Percentiles rank a stretch among this genome's conserved stretches.
phyloP scores from a whole-genome alignment of 2,113 vertebrate species.

The Atrichornis clamosus region DNA sequence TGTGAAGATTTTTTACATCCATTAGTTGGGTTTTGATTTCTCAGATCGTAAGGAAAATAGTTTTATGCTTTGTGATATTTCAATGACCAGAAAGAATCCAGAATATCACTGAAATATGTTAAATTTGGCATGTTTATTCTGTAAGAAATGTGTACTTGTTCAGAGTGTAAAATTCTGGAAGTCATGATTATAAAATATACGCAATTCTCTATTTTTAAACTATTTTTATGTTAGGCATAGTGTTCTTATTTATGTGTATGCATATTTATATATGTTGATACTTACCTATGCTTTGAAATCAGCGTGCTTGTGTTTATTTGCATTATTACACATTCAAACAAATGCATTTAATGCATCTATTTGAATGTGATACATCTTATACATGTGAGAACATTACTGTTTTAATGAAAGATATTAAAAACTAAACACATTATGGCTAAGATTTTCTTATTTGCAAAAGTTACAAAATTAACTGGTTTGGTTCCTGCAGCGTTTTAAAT shows the following conservation, averaged over 20 bases:
- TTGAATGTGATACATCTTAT: constrained; percentile 67
- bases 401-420: constrained; percentile 35
- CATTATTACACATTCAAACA: constrained; percentile 74
- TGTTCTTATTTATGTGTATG: constrained; percentile 52
- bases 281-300: constrained; percentile 66
- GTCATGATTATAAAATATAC: constrained; percentile 23
- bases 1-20: background rate
- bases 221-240: background rate
- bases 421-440: constrained; percentile 26
- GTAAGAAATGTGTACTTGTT: background rate
- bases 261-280: constrained; percentile 42
- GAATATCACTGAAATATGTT: background rate
- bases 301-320: constrained; percentile 68
- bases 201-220: constrained; percentile 31
- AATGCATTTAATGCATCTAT: constrained; percentile 65
- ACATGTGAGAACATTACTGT: constrained; percentile 47
- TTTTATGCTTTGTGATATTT: background rate
- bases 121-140: background rate
- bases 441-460: constrained; percentile 56
- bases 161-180: constrained; percentile 28
- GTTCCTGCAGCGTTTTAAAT: background rate
- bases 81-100: background rate
- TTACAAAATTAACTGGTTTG: constrained; percentile 56
- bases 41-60: background rate
- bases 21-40: background rate